Conservation (phyloP, 1,140 invertebrate species). For the Chrysoperla carnea region DNA sequence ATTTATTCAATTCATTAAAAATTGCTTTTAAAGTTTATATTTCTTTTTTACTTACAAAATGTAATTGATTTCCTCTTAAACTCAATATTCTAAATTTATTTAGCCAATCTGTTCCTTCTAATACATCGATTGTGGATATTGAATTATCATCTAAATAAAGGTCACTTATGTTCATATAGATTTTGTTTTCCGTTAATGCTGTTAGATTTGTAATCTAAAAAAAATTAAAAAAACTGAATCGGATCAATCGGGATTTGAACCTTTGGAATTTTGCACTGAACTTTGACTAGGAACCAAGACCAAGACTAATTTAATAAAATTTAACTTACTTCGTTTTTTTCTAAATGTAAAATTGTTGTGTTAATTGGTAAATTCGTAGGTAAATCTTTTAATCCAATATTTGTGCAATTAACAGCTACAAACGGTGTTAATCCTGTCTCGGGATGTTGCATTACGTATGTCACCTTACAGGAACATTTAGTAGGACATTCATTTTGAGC, state of each 20-base stretch:
- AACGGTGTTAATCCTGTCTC: conserved; percentile 23
- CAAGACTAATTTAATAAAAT: no score
- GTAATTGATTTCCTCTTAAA: conserved; percentile 49
- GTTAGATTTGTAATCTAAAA: conserved; percentile 40
- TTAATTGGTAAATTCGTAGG: conserved; percentile 32
- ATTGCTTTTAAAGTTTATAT: not conserved
- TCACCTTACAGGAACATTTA: conserved; percentile 20
- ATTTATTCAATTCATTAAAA: conserved; percentile 6
- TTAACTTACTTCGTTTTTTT: conserved; percentile 33
- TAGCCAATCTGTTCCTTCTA: conserved; percentile 63
- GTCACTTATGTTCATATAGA: conserved; percentile 45
- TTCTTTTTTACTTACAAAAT: conserved; percentile 31
- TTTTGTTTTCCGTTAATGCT: conserved; percentile 40
- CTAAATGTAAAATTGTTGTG: conserved; percentile 32
- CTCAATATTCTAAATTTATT: conserved; percentile 53
- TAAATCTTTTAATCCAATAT: conserved; percentile 26
- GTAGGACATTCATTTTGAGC: conserved; percentile 13
- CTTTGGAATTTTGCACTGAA: no score
- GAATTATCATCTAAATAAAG: conserved; percentile 60
- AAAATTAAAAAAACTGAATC: no score
- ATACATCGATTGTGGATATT: conserved; percentile 43
- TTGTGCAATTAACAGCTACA: conserved; percentile 35
- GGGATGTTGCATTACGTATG: conserved; percentile 24
- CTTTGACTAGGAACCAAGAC: no score
- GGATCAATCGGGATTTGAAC: no score